Evolutionary conservation across 2,888 invertebrate genomes (phyloP).

Genomic region (Oscheius onirici): DNA sequence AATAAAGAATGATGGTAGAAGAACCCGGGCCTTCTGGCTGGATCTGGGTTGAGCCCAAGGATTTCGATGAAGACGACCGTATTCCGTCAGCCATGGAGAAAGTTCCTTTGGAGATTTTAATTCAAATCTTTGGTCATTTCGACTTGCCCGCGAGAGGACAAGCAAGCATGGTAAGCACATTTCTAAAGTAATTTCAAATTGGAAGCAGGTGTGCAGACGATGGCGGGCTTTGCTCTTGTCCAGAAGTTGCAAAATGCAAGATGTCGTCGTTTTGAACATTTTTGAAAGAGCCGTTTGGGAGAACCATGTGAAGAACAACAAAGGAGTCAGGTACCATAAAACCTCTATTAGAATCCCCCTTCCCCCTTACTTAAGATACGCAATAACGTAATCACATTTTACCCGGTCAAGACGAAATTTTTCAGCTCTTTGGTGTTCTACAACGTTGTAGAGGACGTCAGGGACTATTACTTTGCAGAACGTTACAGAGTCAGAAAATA

Average conservation of each 20-base stretch:
- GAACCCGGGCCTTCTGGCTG: not conserved
- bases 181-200: not conserved
- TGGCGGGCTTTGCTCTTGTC: conserved; percentile 11
- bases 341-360: no score
- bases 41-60: not conserved
- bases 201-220: conserved; percentile 12
- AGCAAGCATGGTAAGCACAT: conserved; percentile 8
- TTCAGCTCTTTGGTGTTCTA: no score
- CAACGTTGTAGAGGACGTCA: no score
- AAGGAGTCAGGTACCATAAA: conserved; percentile 11
- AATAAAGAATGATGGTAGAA: conserved; percentile 8
- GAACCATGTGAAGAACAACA: conserved; percentile 4
- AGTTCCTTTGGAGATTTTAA: conserved; percentile 11
- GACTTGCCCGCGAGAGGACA: conserved; percentile 4
- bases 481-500: no score
- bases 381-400: no score
- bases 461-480: no score
- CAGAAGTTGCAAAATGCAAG: conserved; percentile 11
- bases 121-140: conserved; percentile 12
- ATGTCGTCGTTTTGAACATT: conserved; percentile 22
- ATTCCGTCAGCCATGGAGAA: not conserved
- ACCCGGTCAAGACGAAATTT: no score
- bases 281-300: conserved; percentile 28
- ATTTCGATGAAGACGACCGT: not conserved
- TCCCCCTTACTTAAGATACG: no score